phyloP scores from a whole-genome alignment of 2,797 vertebrate genomes.

The Premnoplex brunnescens region DNA sequence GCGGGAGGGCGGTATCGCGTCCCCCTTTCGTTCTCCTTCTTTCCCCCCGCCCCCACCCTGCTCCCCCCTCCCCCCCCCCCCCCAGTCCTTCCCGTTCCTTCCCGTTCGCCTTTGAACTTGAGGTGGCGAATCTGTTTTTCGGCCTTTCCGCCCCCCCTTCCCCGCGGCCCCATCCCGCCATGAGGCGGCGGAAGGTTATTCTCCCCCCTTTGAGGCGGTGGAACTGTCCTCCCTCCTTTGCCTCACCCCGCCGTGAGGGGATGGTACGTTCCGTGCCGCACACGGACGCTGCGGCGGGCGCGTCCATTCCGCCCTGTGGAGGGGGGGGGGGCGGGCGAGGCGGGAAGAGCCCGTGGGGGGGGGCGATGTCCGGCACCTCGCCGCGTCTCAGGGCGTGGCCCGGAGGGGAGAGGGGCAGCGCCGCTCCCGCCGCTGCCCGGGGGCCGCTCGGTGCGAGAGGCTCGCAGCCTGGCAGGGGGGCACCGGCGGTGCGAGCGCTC shows the following conservation, averaged over 20 bases:
- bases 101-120: background rate
- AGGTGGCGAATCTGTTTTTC: background rate
- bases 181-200: background rate
- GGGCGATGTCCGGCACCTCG: background rate
- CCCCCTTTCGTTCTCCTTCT: background rate
- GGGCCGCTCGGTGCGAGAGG: background rate
- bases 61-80: too few relatives aligned
- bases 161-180: background rate
- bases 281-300: background rate
- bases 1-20: background rate
- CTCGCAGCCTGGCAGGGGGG: background rate
- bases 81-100: background rate
- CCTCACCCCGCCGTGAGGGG: fast-evolving
- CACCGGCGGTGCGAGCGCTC: background rate
- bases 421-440: too few relatives aligned
- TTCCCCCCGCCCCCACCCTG: too few relatives aligned
- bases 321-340: background rate
- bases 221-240: background rate
- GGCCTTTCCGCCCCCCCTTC: background rate
- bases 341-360: background rate
- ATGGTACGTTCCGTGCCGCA: background rate
- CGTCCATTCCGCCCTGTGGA: background rate
- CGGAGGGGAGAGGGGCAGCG: too few relatives aligned
- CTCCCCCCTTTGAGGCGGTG: background rate
- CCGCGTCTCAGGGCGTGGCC: background rate